Evolutionary conservation across 2,113 vertebrate genomes (phyloP), one percentile per base, ranked within the genome.

Genomic region (Serinus canaria): DNA sequence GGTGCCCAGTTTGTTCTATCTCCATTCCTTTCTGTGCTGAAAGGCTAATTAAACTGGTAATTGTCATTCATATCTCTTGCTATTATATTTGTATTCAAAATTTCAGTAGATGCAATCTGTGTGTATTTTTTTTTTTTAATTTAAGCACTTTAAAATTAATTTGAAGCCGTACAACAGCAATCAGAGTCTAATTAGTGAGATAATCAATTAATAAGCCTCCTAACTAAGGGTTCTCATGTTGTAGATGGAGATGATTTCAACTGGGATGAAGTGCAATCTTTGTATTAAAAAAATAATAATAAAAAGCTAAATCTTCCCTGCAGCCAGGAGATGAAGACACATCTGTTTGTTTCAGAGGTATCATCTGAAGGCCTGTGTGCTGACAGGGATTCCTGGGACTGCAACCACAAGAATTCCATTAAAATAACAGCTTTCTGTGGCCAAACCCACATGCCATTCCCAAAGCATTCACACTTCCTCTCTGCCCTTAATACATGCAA

Each of bases 151-250:
- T 70, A 87, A 84, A 93, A 93, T 94, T 96, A 92, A 96, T 95
- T 94, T 94, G 39, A 83, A 89, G 44, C 70, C 0, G 0, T 86
- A 74, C 43, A 94, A 80, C 46, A 82, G 60, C 76, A 95, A 89
- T 94, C 80, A 90, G 50, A 47, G 30, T 66, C 59, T 95, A 96
- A 93, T 97, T 95, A 94, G 72, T 37, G 80, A 93, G 81, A 82
- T 90, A 95, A 94, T 92, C 64, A 96, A 94, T 96, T 97, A 96
- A 96, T 96, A 97, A 96, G 47, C 44, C 64, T 49, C 49, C 49
- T 82, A 81, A 90, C 30, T 85, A 89, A 95, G 50, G 69, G 68
- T 90, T 91, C 66, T 95, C 20, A 25, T 63, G 68, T 63, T 84
- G 78, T 58, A 87, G 77, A 90, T 90, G 62, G 55, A 89, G 52